Evolutionary conservation across 2,113 vertebrate species (phyloP).

Genomic region (Trichechus manatus): DNA sequence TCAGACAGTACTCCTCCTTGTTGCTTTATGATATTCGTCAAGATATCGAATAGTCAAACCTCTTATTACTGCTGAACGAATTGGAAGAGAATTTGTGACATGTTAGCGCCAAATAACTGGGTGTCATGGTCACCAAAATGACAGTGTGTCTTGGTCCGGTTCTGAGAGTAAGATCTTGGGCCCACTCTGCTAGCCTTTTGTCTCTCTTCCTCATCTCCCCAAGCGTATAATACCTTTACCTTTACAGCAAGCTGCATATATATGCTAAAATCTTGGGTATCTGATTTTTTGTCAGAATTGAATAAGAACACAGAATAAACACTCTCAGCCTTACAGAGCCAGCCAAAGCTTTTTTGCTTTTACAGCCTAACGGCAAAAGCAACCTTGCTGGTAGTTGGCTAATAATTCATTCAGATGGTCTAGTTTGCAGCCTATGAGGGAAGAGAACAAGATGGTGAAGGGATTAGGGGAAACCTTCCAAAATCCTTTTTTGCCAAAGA

Average conservation of each 20-base stretch:
- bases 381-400: not conserved
- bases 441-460: not conserved
- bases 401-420: conserved; percentile 17
- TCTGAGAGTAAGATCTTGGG: not conserved
- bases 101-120: not conserved
- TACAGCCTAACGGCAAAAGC: conserved; percentile 28
- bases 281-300: not conserved
- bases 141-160: not conserved
- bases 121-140: not conserved
- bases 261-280: not conserved
- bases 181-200: not conserved
- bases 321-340: not conserved
- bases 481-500: conserved; percentile 43
- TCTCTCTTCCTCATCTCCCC: conserved; percentile 5
- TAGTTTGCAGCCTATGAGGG: not conserved
- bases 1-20: not conserved
- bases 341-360: not conserved
- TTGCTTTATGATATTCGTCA: not conserved
- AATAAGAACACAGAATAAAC: not conserved
- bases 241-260: not conserved
- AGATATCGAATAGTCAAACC: not conserved
- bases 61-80: not conserved
- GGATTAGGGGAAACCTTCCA: conserved; percentile 49
- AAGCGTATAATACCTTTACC: not conserved
- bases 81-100: not conserved